Conservation (phyloP, 2,797 vertebrate species). For the Chelon labrosus region DNA sequence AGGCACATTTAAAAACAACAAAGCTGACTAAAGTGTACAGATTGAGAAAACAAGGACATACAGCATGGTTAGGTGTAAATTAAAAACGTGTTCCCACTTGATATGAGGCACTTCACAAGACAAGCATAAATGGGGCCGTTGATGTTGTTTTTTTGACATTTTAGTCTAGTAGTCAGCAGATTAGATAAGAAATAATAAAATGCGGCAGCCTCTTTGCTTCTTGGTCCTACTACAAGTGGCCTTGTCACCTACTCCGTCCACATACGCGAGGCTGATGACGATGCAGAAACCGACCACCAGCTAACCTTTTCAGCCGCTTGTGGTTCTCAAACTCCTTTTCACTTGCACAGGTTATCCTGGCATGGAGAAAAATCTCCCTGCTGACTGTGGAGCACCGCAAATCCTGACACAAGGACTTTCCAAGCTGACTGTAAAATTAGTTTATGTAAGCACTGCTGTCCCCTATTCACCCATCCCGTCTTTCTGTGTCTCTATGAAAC, state of each 20-base stretch:
- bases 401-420: neutral
- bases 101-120: too few species aligned
- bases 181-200: too few species aligned
- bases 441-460: slow-evolving; percentile 31
- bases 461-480: neutral
- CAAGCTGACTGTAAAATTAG: slow-evolving; percentile 32
- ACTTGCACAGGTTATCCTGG: neutral
- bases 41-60: too few species aligned
- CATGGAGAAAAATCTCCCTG: slow-evolving; percentile 24
- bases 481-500: slow-evolving; percentile 54
- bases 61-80: too few species aligned
- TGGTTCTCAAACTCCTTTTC: neutral
- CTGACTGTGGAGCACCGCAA: slow-evolving; percentile 29
- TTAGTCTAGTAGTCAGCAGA: too few species aligned
- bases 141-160: too few species aligned
- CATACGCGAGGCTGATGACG: neutral
- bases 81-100: too few species aligned
- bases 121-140: too few species aligned
- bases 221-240: too few species aligned
- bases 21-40: too few species aligned
- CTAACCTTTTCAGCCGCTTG: neutral
- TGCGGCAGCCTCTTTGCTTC: neutral
- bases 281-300: neutral
- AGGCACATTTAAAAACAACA: too few species aligned
- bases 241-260: neutral